Evolutionary conservation across 1,140 invertebrate genomes (phyloP), one percentile per base, ranked within the genome.

Genomic region (Varroa destructor): DNA sequence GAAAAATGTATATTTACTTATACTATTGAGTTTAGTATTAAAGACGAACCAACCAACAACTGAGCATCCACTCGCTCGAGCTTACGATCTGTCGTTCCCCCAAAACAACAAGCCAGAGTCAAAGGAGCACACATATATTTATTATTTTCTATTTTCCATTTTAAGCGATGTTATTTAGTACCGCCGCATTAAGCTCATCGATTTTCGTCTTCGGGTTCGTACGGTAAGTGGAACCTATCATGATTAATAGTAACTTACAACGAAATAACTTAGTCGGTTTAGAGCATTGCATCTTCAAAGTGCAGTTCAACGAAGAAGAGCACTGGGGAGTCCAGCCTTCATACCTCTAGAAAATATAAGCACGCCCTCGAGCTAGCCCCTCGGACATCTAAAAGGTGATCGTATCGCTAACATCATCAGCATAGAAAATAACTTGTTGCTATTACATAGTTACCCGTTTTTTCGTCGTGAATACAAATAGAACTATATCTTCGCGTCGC

Each of bases 141-240:
- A 5, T 12, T 42, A 36, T 37, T 36, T 36, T 37, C 40, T 58
- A 12, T 36, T 36, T 58, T 67, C 8, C 12, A 14, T 40, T 67
- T 67, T 37, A 12, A 67, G 61, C 40, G 61, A 46, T 14, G 12
- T 40, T 2, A 12, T 67, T 67, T 37, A 67, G 61, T 67, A 12
- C 40, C 12, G 3, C 37, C 14, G 61, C 61, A 2, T 46, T 67
- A 2, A 14, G 14, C 40, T 12, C 46, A 2, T 67, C 14, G 12
- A 67, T 67, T 40, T 46, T 25, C 37, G 37, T 67, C 61, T 67
- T 67, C 37, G 36, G 61, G 14, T 37, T 67, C 10, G 1, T 67
- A 43, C 61, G 61, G 61, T 67, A 37, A n/a, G 57, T 42, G n/a
- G n/a, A 56, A 10, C n/a, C 55, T 12, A n/a, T 56, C 55, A n/a